phyloP scores from a whole-genome alignment of 2,113 vertebrate species.

The Paedocypris sp. region DNA sequence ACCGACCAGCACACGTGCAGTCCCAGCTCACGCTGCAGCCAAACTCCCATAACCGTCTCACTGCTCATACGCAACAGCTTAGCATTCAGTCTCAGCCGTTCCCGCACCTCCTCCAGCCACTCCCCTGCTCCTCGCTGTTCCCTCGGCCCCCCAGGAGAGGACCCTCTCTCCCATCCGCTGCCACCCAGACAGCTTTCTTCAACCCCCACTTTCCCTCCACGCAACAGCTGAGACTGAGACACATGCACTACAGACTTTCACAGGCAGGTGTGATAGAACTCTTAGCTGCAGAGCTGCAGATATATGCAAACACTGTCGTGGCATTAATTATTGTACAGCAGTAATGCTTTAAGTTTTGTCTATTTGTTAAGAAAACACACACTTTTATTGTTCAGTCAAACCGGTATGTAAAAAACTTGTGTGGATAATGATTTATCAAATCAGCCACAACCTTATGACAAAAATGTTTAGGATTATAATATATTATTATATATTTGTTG shows the following conservation, averaged over 20 bases:
- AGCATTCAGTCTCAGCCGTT: not conserved
- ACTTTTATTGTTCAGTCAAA: too few relatives aligned
- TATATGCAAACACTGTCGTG: too few relatives aligned
- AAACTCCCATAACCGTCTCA: not conserved
- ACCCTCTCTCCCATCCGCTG: conserved; percentile 18
- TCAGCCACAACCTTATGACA: too few relatives aligned
- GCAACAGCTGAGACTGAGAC: conserved; percentile 14
- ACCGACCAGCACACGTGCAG: not conserved
- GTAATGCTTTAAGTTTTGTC: too few relatives aligned
- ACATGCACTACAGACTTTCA: conserved; percentile 13
- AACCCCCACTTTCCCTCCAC: conserved; percentile 2
- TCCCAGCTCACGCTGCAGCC: not conserved
- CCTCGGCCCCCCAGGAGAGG: conserved; percentile 18
- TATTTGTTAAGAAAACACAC: too few relatives aligned
- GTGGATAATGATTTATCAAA: too few relatives aligned
- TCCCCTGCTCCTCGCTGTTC: conserved; percentile 11
- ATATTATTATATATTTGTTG: too few relatives aligned
- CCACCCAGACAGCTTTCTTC: conserved; percentile 17
- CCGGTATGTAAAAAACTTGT: too few relatives aligned
- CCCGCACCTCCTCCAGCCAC: conserved; percentile 2
- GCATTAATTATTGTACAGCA: too few relatives aligned
- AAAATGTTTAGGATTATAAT: too few relatives aligned
- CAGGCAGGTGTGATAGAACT: conserved; percentile 33
- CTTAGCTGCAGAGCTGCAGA: not conserved
- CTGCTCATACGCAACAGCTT: not conserved